Evolutionary conservation across 2,797 vertebrate genomes (phyloP).

Genomic region (Austrolebias charrua): DNA sequence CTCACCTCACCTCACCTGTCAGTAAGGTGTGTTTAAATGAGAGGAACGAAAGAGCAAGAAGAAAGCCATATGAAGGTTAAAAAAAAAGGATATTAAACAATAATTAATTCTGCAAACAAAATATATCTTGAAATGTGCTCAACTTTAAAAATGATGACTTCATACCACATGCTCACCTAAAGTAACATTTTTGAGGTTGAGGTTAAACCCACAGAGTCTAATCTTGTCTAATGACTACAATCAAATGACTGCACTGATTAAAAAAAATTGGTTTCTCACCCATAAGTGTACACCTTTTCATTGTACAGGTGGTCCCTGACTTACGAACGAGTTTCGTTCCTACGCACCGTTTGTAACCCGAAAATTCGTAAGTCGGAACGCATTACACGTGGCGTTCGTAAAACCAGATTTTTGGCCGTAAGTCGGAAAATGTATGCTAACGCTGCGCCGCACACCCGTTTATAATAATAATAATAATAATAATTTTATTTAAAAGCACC

Average conservation of each 20-base stretch:
- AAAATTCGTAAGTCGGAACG: too few species aligned
- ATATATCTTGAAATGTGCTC: conserved; percentile 3
- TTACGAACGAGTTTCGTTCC: too few species aligned
- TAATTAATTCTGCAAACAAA: too few species aligned
- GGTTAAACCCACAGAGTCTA: neutral
- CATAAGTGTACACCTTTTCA: too few species aligned
- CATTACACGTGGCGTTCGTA: too few species aligned
- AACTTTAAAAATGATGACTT: conserved; percentile 15
- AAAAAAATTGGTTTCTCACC: neutral
- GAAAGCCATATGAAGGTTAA: neutral
- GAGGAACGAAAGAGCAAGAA: conserved; percentile 14
- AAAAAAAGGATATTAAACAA: neutral
- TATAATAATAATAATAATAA: too few species aligned
- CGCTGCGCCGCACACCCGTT: too few species aligned
- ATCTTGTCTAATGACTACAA: neutral
- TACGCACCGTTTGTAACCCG: too few species aligned
- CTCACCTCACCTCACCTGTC: conserved; percentile 57
- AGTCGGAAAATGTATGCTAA: too few species aligned
- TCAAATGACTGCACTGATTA: neutral
- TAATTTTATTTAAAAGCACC: too few species aligned
- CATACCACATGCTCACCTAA: conserved; percentile 12
- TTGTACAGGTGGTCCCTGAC: too few species aligned
- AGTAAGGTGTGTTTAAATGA: conserved; percentile 43
- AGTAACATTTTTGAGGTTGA: conserved; percentile 19
- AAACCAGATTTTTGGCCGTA: too few species aligned